These are phyloP conservation scores for Microplitis deprimator DNA, from an alignment of 2,888 invertebrate genomes.

Conservation along the genomic window DNA sequence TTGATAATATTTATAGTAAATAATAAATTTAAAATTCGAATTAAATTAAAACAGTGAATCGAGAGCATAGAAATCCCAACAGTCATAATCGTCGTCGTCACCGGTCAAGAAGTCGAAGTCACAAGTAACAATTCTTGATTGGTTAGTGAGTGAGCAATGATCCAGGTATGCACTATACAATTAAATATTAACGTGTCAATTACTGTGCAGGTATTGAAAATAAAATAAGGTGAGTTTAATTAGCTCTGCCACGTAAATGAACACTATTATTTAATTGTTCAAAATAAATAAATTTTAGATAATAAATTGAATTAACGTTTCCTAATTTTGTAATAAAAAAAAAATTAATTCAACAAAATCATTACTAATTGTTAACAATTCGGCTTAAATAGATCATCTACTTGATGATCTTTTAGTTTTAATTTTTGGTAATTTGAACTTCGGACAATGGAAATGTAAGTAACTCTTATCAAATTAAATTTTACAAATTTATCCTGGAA, in stretches of 20 bases:
- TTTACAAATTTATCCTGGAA: too few relatives aligned
- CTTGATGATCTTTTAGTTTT: too few relatives aligned
- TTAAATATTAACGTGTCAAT: slow-evolving; percentile 70
- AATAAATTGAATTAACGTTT: neutral
- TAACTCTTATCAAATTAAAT: too few relatives aligned
- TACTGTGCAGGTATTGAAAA: slow-evolving; percentile 67
- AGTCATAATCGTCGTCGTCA: slow-evolving; percentile 68
- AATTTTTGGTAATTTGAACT: too few relatives aligned
- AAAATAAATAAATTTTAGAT: slow-evolving; percentile 40
- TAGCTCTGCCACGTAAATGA: slow-evolving; percentile 65
- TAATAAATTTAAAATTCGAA: neutral
- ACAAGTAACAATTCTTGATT: slow-evolving; percentile 72
- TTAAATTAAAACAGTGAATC: slow-evolving; percentile 56
- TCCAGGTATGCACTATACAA: slow-evolving; percentile 70
- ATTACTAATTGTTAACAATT: too few relatives aligned
- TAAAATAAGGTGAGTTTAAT: slow-evolving; percentile 69
- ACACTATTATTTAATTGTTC: slow-evolving; percentile 57
- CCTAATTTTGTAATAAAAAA: slow-evolving; percentile 9
- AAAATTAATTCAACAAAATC: too few relatives aligned
- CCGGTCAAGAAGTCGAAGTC: slow-evolving; percentile 71
- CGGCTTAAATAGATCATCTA: too few relatives aligned
- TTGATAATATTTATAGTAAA: slow-evolving; percentile 2
- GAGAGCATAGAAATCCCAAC: slow-evolving; percentile 67
- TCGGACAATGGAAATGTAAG: too few relatives aligned
- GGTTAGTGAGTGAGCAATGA: slow-evolving; percentile 71